These are phyloP conservation scores for Astur gentilis DNA, from an alignment of 2,113 vertebrate genomes.

Conservation along the genomic window DNA sequence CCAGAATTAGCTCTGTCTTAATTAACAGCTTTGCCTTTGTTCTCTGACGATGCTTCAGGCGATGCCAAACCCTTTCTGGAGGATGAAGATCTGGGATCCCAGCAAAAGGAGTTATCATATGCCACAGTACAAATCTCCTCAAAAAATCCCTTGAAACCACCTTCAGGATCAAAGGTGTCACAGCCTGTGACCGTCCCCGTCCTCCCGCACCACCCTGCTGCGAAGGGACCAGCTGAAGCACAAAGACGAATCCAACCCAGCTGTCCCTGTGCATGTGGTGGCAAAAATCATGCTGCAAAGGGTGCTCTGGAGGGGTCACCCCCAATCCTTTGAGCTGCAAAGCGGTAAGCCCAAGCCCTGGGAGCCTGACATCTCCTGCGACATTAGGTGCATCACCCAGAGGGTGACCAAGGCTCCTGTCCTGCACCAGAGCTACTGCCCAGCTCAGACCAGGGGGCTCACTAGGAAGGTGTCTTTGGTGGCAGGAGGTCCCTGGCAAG, in stretches of 20 bases:
- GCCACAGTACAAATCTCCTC: background rate
- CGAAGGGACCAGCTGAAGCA: background rate
- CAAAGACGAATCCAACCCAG: background rate
- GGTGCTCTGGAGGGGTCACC: background rate
- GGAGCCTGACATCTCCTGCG: background rate
- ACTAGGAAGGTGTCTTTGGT: background rate
- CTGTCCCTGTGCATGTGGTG: background rate
- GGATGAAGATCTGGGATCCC: slow-evolving; percentile 27
- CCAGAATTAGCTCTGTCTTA: slow-evolving; percentile 60
- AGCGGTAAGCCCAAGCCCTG: background rate
- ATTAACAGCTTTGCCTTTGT: slow-evolving; percentile 60
- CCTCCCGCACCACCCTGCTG: background rate
- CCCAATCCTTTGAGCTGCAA: rapidly evolving
- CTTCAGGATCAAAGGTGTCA: background rate
- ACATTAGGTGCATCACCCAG: background rate
- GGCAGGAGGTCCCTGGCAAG: background rate
- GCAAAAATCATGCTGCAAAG: background rate
- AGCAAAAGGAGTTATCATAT: background rate
- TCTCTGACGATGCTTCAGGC: slow-evolving; percentile 45
- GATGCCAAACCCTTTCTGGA: slow-evolving; percentile 36
- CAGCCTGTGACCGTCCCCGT: rapidly evolving
- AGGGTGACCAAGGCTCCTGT: background rate
- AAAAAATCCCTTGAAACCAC: background rate
- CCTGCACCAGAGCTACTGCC: background rate
- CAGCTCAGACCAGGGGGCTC: background rate